Evolutionary conservation across 1,140 invertebrate species (phyloP).

Genomic region (Cotesia typhae): DNA sequence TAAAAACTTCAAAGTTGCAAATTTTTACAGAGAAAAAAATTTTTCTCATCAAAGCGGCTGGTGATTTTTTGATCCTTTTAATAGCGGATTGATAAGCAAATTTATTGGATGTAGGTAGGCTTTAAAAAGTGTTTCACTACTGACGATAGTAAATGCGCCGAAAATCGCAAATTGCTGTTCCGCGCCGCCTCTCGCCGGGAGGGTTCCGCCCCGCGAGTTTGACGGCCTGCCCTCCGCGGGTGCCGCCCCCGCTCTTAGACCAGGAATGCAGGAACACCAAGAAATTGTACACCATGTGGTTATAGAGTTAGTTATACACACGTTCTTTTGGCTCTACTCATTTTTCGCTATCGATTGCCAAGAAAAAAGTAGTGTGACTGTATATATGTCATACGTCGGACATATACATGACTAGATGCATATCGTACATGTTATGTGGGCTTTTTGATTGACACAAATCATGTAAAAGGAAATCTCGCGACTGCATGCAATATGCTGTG

Average conservation of each 20-base stretch:
- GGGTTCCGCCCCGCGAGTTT: slow-evolving; percentile 67
- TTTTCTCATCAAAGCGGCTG: too few relatives aligned
- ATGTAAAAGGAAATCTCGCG: too few relatives aligned
- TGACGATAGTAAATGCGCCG: slow-evolving; percentile 47
- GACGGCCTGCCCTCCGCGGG: slow-evolving; percentile 67
- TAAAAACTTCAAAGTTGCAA: too few relatives aligned
- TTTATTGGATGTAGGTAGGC: neutral
- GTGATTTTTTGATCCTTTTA: too few relatives aligned
- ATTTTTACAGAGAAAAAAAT: too few relatives aligned
- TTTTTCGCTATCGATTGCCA: neutral
- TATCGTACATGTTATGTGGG: too few relatives aligned
- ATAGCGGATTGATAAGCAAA: too few relatives aligned
- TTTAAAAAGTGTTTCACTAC: slow-evolving; percentile 28
- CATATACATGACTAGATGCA: too few relatives aligned
- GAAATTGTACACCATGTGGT: slow-evolving; percentile 42
- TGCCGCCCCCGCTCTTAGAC: slow-evolving; percentile 66
- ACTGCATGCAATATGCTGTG: too few relatives aligned
- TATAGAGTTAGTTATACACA: neutral
- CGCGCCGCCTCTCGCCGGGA: slow-evolving; percentile 63
- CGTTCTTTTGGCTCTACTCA: neutral
- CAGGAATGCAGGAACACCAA: slow-evolving; percentile 61
- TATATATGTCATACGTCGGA: neutral
- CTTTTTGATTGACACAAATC: too few relatives aligned
- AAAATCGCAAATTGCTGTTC: slow-evolving; percentile 50
- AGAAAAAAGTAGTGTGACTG: neutral